A percentile compares a stretch with the other conserved stretches of the same genome.
Evolutionary conservation across 2,113 vertebrate species (phyloP).

Genomic region (Sphaerodactylus townsendi): DNA sequence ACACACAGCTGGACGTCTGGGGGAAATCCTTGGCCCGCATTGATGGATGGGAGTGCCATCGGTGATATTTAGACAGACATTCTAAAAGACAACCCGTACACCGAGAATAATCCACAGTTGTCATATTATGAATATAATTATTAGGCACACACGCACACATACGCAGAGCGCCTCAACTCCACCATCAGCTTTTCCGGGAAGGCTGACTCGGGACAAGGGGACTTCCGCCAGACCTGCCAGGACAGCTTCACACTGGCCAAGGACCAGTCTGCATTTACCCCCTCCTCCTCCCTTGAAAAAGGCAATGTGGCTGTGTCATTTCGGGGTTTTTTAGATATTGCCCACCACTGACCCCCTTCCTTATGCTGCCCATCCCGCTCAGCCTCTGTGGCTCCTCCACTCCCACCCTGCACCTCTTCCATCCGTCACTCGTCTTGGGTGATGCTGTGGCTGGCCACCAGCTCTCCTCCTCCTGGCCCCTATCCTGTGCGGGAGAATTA

Average conservation of each 20-base stretch:
- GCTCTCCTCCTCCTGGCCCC: too few relatives aligned
- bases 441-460: too few relatives aligned
- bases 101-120: too few relatives aligned
- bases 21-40: slow-evolving; percentile 32
- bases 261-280: background rate
- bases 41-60: accelerated
- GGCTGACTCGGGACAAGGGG: background rate
- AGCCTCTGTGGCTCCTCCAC: background rate
- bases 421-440: background rate
- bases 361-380: background rate
- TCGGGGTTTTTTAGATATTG: background rate
- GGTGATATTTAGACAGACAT: background rate
- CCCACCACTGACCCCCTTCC: background rate
- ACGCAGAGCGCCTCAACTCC: background rate
- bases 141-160: background rate
- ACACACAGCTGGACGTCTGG: background rate
- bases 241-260: too few relatives aligned
- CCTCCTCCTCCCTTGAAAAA: background rate
- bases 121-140: background rate
- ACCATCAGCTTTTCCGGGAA: background rate
- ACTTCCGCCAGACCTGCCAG: background rate
- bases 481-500: background rate
- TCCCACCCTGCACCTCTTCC: background rate
- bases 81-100: background rate
- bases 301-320: background rate